A percentile compares a stretch with the other conserved stretches of the same genome.
These are phyloP conservation scores for Hippasteria phrygiana DNA, from an alignment of 53 echinoderm and acorn worm genomes.

Conservation along the genomic window DNA sequence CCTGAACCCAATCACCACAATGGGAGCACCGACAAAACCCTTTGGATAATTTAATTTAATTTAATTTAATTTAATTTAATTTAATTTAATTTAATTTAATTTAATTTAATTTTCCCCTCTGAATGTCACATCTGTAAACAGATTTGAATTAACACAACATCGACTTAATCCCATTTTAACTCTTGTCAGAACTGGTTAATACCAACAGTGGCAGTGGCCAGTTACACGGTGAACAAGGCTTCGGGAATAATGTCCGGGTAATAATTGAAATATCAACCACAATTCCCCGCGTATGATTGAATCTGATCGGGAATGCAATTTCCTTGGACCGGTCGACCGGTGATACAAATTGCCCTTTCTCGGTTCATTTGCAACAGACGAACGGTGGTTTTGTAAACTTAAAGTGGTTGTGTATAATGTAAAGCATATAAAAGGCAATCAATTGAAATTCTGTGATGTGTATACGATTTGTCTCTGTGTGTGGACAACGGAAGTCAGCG, in stretches of 20 bases:
- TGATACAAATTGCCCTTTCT: conserved; percentile 54
- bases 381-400: background rate
- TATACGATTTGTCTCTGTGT: background rate
- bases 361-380: conserved; percentile 29
- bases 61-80: conserved; percentile 9
- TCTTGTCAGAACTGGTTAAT: conserved; percentile 37
- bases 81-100: too few species aligned
- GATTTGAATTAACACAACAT: background rate
- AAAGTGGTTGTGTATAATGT: background rate
- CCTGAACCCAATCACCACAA: conserved; percentile 16
- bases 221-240: background rate
- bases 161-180: conserved; percentile 14
- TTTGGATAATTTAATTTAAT: conserved; percentile 7
- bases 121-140: conserved; percentile 8
- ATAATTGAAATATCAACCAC: conserved; percentile 19
- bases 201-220: background rate
- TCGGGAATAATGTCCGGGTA: background rate
- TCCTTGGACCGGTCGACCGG: conserved; percentile 15
- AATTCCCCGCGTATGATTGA: conserved; percentile 23
- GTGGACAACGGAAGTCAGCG: too few species aligned
- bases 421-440: background rate
- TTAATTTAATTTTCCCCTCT: background rate
- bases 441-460: background rate
- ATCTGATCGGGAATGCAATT: conserved; percentile 43
- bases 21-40: background rate